Conservation (phyloP, 2,113 vertebrate species). For the Gnathonemus longibarbis region DNA sequence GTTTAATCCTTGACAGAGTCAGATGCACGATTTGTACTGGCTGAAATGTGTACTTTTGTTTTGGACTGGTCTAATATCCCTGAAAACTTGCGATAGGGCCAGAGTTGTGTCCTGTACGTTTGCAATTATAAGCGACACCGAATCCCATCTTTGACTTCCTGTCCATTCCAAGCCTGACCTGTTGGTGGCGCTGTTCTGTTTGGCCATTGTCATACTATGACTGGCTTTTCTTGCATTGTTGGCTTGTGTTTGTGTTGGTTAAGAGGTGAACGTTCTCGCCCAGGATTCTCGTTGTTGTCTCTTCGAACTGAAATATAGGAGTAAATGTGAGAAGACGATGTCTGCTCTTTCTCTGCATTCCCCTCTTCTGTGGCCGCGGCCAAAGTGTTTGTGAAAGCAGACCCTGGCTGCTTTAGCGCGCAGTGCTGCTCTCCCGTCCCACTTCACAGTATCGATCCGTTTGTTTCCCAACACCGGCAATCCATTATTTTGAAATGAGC, state of each 20-base stretch:
- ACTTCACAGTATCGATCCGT: neutral
- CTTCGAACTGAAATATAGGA: neutral
- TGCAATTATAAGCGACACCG: neutral
- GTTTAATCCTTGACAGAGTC: neutral
- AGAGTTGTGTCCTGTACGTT: neutral
- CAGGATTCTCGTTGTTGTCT: neutral
- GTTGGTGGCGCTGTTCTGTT: constrained; percentile 35
- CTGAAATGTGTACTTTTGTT: neutral
- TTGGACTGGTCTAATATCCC: neutral
- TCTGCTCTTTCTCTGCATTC: neutral
- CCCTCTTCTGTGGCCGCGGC: neutral
- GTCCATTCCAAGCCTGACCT: constrained; percentile 20
- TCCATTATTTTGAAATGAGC: neutral
- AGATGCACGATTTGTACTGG: neutral
- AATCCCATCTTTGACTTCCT: neutral
- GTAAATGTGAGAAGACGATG: neutral
- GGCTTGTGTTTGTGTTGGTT: neutral
- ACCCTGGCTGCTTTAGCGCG: neutral
- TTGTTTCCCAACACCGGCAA: neutral
- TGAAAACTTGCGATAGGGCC: neutral
- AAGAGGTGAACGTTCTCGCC: neutral
- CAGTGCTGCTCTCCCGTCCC: neutral
- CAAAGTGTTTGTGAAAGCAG: neutral
- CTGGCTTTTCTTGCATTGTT: neutral
- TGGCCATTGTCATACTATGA: neutral